A percentile compares a stretch with the other conserved stretches of the same genome.
phyloP scores from a whole-genome alignment of 2,797 vertebrate genomes.

The Onychomys arenicola region DNA sequence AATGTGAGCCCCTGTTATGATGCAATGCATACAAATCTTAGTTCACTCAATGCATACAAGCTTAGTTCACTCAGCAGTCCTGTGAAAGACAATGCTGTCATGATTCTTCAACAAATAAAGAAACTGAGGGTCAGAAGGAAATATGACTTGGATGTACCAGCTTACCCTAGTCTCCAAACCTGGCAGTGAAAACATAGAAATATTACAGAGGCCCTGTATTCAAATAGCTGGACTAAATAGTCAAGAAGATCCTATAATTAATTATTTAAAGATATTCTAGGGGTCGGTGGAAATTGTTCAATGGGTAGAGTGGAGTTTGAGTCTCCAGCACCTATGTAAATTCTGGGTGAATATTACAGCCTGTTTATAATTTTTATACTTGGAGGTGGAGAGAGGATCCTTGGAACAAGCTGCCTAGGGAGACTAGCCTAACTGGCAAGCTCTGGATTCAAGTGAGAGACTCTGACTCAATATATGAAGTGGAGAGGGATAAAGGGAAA shows the following conservation, averaged over 20 bases:
- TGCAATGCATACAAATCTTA: neutral
- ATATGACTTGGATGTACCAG: neutral
- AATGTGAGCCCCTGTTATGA: neutral
- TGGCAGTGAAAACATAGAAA: neutral
- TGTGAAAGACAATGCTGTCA: no score
- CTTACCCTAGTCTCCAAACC: neutral
- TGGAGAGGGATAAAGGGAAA: neutral
- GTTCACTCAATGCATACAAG: no score
- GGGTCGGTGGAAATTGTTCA: no score
- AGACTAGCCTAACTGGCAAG: neutral
- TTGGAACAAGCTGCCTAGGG: neutral
- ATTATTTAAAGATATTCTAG: slow-evolving; percentile 18
- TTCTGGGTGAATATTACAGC: neutral
- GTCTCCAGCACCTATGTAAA: neutral
- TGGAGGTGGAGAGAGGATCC: neutral
- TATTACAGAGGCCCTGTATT: neutral
- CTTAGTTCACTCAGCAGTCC: neutral
- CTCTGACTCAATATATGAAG: neutral
- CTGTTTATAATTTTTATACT: no score
- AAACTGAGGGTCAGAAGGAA: neutral
- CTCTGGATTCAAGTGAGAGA: neutral
- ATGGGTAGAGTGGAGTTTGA: neutral
- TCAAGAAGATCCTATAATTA: neutral
- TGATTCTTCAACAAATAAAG: slow-evolving; percentile 19
- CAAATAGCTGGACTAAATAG: neutral